Percentiles rank a stretch among this genome's conserved stretches.
Evolutionary conservation across 1,140 invertebrate genomes (phyloP).

Genomic region (Procambarus clarkii): DNA sequence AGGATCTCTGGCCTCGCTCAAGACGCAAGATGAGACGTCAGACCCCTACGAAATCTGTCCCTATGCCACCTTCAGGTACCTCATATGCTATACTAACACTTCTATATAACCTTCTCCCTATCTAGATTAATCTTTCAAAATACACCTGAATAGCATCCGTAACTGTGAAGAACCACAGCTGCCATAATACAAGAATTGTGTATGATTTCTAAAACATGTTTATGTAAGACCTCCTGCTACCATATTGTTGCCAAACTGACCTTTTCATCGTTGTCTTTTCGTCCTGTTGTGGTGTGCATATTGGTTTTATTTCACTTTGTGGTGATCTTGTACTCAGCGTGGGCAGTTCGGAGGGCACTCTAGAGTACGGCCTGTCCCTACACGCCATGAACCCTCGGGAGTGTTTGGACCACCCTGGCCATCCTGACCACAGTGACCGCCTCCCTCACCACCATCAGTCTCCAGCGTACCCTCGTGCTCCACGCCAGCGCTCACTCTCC

Average conservation of each 20-base stretch:
- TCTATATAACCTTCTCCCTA: too few relatives aligned
- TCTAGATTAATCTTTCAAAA: too few relatives aligned
- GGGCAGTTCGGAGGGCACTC: conserved; percentile 57
- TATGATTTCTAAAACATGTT: too few relatives aligned
- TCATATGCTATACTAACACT: too few relatives aligned
- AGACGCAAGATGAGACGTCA: conserved; percentile 59
- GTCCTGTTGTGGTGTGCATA: not conserved
- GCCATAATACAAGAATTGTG: too few relatives aligned
- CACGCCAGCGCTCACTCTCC: conserved; percentile 32
- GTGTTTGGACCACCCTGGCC: conserved; percentile 48
- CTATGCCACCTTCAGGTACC: conserved; percentile 66
- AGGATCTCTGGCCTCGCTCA: conserved; percentile 59
- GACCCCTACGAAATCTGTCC: conserved; percentile 68
- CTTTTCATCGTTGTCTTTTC: not conserved
- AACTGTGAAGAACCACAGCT: too few relatives aligned
- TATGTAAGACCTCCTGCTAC: too few relatives aligned
- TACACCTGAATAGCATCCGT: too few relatives aligned
- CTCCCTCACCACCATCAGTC: conserved; percentile 33
- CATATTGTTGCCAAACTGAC: too few relatives aligned
- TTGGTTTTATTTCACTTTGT: not conserved
- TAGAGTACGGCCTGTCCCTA: conserved; percentile 63
- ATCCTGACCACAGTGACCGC: conserved; percentile 39
- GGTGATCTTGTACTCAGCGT: conserved; percentile 35
- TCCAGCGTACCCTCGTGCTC: conserved; percentile 23
- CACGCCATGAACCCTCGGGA: conserved; percentile 58